Evolutionary conservation across 2,113 vertebrate genomes (phyloP).

Genomic region (Canis aureus): DNA sequence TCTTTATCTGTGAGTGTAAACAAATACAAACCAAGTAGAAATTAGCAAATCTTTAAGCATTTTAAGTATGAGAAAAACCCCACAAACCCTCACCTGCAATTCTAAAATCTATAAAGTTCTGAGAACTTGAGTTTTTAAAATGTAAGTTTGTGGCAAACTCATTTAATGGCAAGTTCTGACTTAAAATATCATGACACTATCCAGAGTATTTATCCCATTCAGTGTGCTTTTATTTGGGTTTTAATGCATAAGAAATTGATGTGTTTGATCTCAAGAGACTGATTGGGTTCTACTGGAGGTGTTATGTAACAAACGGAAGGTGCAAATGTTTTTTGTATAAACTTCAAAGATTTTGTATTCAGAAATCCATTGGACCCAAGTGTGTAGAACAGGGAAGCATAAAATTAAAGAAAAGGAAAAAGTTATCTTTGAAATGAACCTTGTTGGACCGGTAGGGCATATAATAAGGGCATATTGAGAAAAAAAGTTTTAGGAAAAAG

Average conservation of each 20-base stretch:
- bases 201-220: neutral
- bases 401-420: slow-evolving; percentile 30
- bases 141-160: neutral
- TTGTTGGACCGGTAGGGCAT: neutral
- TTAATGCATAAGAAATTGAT: neutral
- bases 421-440: neutral
- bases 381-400: neutral
- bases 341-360: slow-evolving; percentile 7
- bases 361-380: neutral
- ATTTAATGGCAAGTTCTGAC: slow-evolving; percentile 1
- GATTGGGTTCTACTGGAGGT: neutral
- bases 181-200: neutral
- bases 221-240: neutral
- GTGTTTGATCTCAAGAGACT: neutral
- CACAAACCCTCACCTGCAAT: neutral
- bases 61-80: neutral
- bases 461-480: neutral
- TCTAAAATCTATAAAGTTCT: slow-evolving; percentile 8
- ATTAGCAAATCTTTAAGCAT: neutral
- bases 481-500: neutral
- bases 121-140: slow-evolving; percentile 4
- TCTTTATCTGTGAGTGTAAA: neutral
- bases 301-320: neutral
- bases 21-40: neutral
- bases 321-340: neutral